Percentiles rank a stretch among this genome's conserved stretches.
These are phyloP conservation scores for Azemiops feae DNA, from an alignment of 2,113 vertebrate genomes.

Conservation along the genomic window DNA sequence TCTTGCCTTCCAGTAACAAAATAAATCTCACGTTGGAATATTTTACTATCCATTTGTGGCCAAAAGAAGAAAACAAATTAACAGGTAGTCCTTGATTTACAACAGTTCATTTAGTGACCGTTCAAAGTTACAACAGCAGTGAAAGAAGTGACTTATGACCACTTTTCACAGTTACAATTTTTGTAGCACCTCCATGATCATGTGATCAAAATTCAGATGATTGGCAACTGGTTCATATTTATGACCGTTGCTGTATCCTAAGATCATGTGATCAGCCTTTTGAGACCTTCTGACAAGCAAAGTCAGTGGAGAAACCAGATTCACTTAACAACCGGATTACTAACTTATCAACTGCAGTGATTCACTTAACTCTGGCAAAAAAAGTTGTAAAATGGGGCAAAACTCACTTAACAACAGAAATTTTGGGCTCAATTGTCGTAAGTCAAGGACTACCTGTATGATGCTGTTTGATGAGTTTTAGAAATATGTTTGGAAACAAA, in stretches of 20 bases:
- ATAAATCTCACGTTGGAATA: neutral
- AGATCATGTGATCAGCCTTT: neutral
- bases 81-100: too few species aligned
- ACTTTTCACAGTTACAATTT: neutral
- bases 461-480: neutral
- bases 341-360: neutral
- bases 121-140: neutral
- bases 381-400: neutral
- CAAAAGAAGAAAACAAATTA: neutral
- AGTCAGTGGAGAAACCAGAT: neutral
- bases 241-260: neutral
- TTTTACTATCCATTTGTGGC: neutral
- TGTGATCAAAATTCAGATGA: neutral
- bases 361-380: neutral
- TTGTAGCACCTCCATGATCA: neutral
- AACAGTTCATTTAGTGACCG: too few species aligned
- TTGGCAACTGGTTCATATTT: neutral
- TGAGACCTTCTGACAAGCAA: neutral
- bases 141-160: neutral
- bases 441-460: neutral
- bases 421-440: too few species aligned
- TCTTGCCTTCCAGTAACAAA: neutral
- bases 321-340: neutral
- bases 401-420: too few species aligned
- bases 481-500: conserved; percentile 1